Conservation (phyloP, 2,888 invertebrate genomes). For the Ceraclea dissimilis region DNA sequence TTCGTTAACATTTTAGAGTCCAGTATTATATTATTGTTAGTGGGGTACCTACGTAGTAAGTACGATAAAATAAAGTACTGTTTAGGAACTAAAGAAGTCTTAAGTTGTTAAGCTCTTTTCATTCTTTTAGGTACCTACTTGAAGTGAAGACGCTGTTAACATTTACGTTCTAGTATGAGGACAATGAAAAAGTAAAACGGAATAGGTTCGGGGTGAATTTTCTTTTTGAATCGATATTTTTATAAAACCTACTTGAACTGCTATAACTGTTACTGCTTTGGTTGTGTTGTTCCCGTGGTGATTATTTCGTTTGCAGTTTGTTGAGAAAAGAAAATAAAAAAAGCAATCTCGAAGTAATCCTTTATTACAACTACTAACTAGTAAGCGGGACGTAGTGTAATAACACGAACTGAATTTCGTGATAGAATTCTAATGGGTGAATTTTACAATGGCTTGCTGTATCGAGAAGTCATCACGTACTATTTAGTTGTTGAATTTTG, state of each 20-base stretch:
- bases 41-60: too few relatives aligned
- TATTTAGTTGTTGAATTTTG: background rate
- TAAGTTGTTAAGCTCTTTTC: too few relatives aligned
- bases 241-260: constrained; percentile 10
- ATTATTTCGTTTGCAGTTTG: constrained; percentile 25
- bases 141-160: constrained; percentile 1
- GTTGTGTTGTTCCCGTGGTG: constrained; percentile 12
- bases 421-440: background rate
- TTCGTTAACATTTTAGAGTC: too few relatives aligned
- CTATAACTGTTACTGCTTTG: background rate
- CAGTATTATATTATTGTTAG: too few relatives aligned
- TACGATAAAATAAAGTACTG: too few relatives aligned
- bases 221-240: background rate
- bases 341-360: constrained; percentile 13
- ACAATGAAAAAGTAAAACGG: background rate
- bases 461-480: background rate
- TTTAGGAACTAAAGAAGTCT: too few relatives aligned
- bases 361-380: constrained; percentile 3
- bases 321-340: constrained; percentile 15
- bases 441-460: background rate
- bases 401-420: background rate
- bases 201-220: background rate
- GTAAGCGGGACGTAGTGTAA: background rate
- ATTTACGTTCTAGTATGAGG: background rate
- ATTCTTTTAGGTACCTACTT: background rate